phyloP scores from a whole-genome alignment of 2,113 vertebrate species.

The Anhinga rufa region DNA sequence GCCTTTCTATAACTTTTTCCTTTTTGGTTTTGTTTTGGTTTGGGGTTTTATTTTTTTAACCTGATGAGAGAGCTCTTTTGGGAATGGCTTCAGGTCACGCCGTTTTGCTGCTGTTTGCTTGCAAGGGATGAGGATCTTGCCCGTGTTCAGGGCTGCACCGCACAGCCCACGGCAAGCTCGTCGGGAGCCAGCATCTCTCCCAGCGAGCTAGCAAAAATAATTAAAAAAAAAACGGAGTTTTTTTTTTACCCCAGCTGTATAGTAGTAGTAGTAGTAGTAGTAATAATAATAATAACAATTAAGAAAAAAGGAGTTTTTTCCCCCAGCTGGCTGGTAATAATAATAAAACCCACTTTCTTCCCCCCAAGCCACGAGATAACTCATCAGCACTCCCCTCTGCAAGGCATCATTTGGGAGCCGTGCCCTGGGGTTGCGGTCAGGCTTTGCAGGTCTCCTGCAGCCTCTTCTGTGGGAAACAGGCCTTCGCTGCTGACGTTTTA shows the following conservation, averaged over 20 bases:
- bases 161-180: not conserved
- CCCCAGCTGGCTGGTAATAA: not conserved
- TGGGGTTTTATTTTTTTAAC: not conserved
- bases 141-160: not conserved
- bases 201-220: not conserved
- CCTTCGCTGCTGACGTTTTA: fast-evolving
- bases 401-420: not conserved
- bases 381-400: not conserved
- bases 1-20: not conserved
- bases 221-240: no score
- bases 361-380: not conserved
- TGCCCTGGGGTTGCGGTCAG: not conserved
- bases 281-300: no score
- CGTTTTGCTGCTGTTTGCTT: not conserved
- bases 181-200: not conserved
- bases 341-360: no score
- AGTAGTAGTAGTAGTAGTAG: not conserved
- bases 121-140: not conserved
- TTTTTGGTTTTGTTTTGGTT: not conserved
- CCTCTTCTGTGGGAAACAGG: not conserved
- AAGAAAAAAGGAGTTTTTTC: not conserved
- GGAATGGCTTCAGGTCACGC: fast-evolving
- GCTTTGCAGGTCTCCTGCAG: not conserved
- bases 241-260: not conserved
- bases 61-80: not conserved